Evolutionary conservation across 2,113 vertebrate genomes (phyloP), one percentile per base, ranked within the genome.

Genomic region (Ageneiosus marmoratus): DNA sequence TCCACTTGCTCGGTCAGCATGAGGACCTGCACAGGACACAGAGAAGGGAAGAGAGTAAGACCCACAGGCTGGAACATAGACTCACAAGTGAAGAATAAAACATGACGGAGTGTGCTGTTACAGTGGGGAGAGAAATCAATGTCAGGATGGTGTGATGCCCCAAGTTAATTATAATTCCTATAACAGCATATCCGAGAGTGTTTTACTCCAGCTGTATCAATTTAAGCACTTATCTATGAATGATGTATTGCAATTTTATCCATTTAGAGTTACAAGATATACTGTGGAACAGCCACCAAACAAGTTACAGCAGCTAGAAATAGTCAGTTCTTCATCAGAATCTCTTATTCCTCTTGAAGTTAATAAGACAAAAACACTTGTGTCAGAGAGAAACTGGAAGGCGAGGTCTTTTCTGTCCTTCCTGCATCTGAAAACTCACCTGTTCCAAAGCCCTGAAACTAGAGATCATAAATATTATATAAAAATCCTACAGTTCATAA

Each of bases 1-100:
- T 94, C 98, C 98, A 85, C 97, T 99, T 92, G 98, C 97, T 6
- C 96, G 97, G 87, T 98, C 97, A 48, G 97, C 96, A 70, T 98
- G 96, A 87, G 97, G 98, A 96, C 98, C 98, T 99, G 95, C 77
- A 84, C 90, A 90, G 87, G 32, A 79, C 22, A 82, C 22, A 82
- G 18, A 82, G 10, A 29, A 60, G 16, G 1, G 9, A 4, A 50
- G 34, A 20, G 16, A 74, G 46, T 74, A 22, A 73, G n/a, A 9
- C 29, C 62, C 2, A 29, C 58, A 62, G n/a, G 27, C 1, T 62
- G 12, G 27, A 5, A 29, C 27, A 29, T 4, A 4, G 58, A 60
- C 13, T 41, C 18, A 41, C 9, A 20, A 11, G n/a, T n/a, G n/a
- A n/a, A n/a, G n/a, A n/a, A n/a, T n/a, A n/a, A 16, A 29, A 63